Evolutionary conservation across 2,797 vertebrate genomes (phyloP), one percentile per base, ranked within the genome.

Genomic region (Trachurus trachurus): DNA sequence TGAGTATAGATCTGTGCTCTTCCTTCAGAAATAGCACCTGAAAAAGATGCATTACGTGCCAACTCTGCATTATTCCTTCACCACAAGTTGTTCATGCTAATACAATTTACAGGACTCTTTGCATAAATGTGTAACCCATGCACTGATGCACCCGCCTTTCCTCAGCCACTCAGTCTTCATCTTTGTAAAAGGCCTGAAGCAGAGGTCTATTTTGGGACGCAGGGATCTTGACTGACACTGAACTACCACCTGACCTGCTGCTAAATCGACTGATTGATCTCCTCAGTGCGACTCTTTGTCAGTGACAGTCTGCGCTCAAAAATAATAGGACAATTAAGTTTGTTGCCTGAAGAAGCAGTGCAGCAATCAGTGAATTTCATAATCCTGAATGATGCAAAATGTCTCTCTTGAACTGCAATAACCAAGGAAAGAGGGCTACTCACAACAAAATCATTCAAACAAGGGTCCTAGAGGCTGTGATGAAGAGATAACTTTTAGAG

Each of bases 1-100:
- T 22, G 22, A 54, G 39, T 59, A 22, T 9, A 40, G 21, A 62
- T 71, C n/a, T 15, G 12, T 29, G 26, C 11, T 34, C 16, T 13
- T 17, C 61, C 10, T 9, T 45, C 60, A 59, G 9, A 66, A 61
- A 56, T 3, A 42, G 6, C 0, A 56, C 17, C 31, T 59, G 31
- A 22, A 66, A 19, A 60, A 57, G 13, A 52, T n/a, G 40, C 5
- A 59, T 19, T 1, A 17, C 44, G 53, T 65, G 53, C 45, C 11
- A 66, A 54, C 56, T 57, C 62, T 13, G 65, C 29, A 9, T 77
- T 74, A 66, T 66, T 80, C 69, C 59, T 63, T 70, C 29, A 50
- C 60, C 81, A 74, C 78, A 64, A 81, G 74, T 73, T 82, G 76
- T 74, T 83, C 74, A 77, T 83, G 68, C 58, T 83, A 89, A 87